Conservation (phyloP, 2,797 vertebrate species). For the Lateolabrax maculatus region DNA sequence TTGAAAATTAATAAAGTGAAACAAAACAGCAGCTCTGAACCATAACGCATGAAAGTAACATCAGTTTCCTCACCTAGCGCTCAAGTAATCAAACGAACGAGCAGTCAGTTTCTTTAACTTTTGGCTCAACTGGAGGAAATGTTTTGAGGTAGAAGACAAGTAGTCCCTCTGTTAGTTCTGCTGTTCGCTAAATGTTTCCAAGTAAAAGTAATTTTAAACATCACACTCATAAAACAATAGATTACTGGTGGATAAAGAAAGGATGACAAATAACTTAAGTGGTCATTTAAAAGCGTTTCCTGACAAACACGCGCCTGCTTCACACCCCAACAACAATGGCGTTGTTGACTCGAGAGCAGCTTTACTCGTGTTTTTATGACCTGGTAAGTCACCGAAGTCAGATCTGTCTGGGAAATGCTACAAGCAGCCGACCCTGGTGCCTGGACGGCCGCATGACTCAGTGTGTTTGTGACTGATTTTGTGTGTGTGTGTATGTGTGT, state of each 20-base stretch:
- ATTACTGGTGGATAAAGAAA: neutral
- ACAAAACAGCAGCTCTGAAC: neutral
- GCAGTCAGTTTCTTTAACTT: neutral
- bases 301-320: conserved; percentile 6
- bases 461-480: conserved; percentile 3
- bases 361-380: conserved; percentile 38
- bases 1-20: too few species aligned
- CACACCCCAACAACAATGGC: conserved; percentile 18
- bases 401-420: conserved; percentile 55
- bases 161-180: neutral
- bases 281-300: neutral
- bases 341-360: conserved; percentile 29
- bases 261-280: conserved; percentile 6
- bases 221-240: neutral
- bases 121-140: neutral
- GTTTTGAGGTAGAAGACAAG: neutral
- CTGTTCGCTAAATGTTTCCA: neutral
- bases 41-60: neutral
- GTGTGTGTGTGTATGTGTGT: conserved; percentile 21
- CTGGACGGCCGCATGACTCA: conserved; percentile 52
- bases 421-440: conserved; percentile 16
- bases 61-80: neutral
- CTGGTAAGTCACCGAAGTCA: conserved; percentile 33
- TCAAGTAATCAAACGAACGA: neutral
- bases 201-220: neutral